Evolutionary conservation across 2,888 invertebrate species (phyloP).

Genomic region (Stomorhina lunata): DNA sequence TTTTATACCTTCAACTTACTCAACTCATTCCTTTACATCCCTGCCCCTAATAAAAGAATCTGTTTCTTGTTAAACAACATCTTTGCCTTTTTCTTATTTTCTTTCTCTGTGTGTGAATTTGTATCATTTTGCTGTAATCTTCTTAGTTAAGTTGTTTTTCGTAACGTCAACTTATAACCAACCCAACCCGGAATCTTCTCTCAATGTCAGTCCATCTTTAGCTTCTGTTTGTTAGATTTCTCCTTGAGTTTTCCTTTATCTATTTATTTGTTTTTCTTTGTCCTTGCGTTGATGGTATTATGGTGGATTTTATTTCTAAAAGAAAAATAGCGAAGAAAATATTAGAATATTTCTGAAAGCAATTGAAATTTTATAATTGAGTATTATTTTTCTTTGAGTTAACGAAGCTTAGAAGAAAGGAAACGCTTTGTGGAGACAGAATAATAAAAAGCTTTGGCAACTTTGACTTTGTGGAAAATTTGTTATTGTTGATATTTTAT

Average conservation of each 20-base stretch:
- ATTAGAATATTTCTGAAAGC: conserved; percentile 22
- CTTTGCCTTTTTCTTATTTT: conserved; percentile 15
- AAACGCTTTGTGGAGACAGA: no score
- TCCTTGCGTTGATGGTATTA: conserved; percentile 31
- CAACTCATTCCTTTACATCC: background rate
- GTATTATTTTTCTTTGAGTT: conserved; percentile 5
- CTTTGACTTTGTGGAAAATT: no score
- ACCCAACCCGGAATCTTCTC: background rate
- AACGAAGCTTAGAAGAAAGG: no score
- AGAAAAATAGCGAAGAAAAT: background rate
- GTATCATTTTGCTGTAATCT: conserved; percentile 50
- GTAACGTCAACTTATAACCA: conserved; percentile 52
- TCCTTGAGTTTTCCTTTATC: conserved; percentile 2
- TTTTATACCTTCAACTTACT: no score
- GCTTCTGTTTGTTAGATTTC: conserved; percentile 18
- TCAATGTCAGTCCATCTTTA: conserved; percentile 38
- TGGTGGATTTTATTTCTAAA: conserved; percentile 24
- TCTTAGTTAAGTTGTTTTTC: conserved; percentile 51
- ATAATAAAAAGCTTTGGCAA: no score
- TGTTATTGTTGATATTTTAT: no score
- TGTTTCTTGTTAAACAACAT: background rate
- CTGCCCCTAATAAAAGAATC: conserved; percentile 5
- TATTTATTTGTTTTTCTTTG: background rate
- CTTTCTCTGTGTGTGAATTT: background rate
- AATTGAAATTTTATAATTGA: conserved; percentile 50